Conservation (phyloP, 1,140 invertebrate genomes). For the Rhopalosiphum padi region DNA sequence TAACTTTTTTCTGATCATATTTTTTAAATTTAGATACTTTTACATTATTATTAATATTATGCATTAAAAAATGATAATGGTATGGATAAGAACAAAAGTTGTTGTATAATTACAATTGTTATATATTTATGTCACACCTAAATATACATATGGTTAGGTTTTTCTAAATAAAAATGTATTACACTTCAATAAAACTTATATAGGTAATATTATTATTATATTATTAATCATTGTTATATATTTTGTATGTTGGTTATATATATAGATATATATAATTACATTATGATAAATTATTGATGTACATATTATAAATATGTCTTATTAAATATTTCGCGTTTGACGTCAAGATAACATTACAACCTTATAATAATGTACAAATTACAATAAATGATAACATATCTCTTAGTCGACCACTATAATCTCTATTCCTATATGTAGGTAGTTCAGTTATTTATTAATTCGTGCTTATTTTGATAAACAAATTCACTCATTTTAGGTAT, state of each 20-base stretch:
- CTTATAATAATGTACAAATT: background rate
- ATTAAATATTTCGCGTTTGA: background rate
- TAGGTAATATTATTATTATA: background rate
- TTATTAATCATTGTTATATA: background rate
- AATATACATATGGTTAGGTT: background rate
- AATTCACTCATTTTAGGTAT: conserved; percentile 32
- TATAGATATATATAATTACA: background rate
- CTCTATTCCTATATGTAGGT: conserved; percentile 4
- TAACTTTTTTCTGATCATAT: background rate
- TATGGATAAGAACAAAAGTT: background rate
- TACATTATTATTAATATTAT: background rate
- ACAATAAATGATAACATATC: conserved; percentile 42
- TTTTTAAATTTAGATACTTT: background rate
- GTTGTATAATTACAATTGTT: background rate
- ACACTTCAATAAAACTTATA: background rate
- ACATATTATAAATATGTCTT: background rate
- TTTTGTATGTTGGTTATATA: background rate
- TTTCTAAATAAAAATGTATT: background rate
- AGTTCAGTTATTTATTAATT: conserved; percentile 39
- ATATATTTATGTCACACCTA: background rate
- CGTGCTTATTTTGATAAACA: conserved; percentile 53
- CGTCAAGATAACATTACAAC: conserved; percentile 37
- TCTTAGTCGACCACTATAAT: background rate
- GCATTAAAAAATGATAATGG: too few species aligned
- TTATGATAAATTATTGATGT: background rate